Evolutionary conservation across 1,140 invertebrate species (phyloP).

Genomic region (Sogatella furcifera): DNA sequence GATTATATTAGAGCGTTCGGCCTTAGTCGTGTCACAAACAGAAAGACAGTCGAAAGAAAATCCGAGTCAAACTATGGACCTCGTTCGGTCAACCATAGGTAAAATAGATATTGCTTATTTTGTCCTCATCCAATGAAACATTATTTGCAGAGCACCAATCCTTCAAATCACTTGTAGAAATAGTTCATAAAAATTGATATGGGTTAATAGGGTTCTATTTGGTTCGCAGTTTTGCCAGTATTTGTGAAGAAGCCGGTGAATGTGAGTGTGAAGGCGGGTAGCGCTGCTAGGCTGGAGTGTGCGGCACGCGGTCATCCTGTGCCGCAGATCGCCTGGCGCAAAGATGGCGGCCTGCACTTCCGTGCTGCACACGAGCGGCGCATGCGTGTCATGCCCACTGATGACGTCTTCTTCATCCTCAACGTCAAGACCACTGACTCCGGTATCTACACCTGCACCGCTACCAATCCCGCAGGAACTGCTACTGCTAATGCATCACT

Average conservation of each 20-base stretch:
- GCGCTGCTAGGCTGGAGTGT: conserved; percentile 81
- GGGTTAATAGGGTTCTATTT: too few relatives aligned
- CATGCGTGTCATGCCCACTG: conserved; percentile 83
- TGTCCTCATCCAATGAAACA: too few relatives aligned
- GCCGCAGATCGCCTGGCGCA: conserved; percentile 80
- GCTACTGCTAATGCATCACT: conserved; percentile 82
- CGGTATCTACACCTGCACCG: conserved; percentile 89
- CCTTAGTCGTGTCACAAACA: too few relatives aligned
- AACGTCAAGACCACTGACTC: conserved; percentile 79
- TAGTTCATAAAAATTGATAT: too few relatives aligned
- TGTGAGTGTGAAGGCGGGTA: conserved; percentile 71
- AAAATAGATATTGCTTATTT: too few relatives aligned
- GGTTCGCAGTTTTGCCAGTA: conserved; percentile 60
- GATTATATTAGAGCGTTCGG: too few relatives aligned
- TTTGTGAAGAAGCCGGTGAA: conserved; percentile 79
- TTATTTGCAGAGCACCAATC: too few relatives aligned
- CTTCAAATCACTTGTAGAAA: too few relatives aligned
- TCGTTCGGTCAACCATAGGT: too few relatives aligned
- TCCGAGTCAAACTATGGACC: too few relatives aligned
- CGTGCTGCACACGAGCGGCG: conserved; percentile 86
- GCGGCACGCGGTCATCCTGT: conserved; percentile 77
- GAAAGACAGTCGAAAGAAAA: too few relatives aligned
- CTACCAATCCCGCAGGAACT: conserved; percentile 76
- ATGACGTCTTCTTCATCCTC: conserved; percentile 86
- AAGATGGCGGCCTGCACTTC: conserved; percentile 86